Conservation (phyloP, 2,113 vertebrate genomes). For the Siniperca chuatsi region DNA sequence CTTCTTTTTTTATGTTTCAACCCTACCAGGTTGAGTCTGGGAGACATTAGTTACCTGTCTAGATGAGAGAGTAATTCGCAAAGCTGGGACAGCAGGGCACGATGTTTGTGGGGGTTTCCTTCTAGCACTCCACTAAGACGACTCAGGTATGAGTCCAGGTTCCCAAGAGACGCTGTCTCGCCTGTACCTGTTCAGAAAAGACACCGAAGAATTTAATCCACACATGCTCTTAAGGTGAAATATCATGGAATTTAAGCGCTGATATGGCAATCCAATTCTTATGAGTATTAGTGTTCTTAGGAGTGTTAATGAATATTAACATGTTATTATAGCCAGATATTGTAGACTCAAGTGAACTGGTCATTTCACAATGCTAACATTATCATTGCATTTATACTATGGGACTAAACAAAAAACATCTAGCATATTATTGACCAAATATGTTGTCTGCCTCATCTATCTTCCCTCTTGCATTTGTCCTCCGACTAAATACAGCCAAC, state of each 20-base stretch:
- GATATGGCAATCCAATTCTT: not conserved
- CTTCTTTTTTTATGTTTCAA: not conserved
- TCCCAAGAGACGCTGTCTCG: conserved; percentile 93
- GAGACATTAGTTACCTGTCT: conserved; percentile 87
- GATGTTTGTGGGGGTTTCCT: conserved; percentile 92
- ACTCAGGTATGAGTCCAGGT: conserved; percentile 95
- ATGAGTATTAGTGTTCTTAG: not conserved
- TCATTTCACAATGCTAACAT: not conserved
- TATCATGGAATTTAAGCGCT: not conserved
- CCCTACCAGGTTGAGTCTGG: not conserved
- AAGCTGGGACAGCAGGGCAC: conserved; percentile 90
- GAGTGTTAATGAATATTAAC: not conserved
- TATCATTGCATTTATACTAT: not conserved
- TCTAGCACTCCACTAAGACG: conserved; percentile 92
- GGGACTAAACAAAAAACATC: not conserved
- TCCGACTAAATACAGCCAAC: not conserved
- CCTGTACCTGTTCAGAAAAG: conserved; percentile 86
- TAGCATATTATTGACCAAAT: no score
- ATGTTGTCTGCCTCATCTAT: not conserved
- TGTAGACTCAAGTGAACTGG: not conserved
- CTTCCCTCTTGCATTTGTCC: not conserved
- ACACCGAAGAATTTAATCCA: not conserved
- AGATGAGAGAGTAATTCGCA: conserved; percentile 94
- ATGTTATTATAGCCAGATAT: not conserved
- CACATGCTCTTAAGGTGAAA: not conserved